Evolutionary conservation across 2,888 invertebrate species (phyloP).

Genomic region (Sphaerophoria taeniata): DNA sequence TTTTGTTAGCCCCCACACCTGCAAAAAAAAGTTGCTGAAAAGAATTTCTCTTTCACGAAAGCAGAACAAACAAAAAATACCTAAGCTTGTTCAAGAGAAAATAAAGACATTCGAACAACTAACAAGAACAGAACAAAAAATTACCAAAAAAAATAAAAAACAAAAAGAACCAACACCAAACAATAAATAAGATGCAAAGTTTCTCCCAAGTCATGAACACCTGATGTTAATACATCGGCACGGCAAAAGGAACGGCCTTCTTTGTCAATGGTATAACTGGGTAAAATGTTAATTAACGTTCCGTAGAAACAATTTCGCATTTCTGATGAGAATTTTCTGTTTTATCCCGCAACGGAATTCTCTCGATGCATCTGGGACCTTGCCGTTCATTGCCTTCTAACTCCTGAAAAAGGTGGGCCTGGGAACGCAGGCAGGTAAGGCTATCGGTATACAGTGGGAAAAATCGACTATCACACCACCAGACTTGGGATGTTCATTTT

Average conservation of each 20-base stretch:
- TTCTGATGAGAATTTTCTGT: slow-evolving; percentile 62
- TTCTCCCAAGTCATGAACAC: slow-evolving; percentile 68
- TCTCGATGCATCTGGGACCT: slow-evolving; percentile 58
- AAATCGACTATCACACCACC: background rate
- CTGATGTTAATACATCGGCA: slow-evolving; percentile 65
- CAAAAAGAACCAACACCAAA: slow-evolving; percentile 1
- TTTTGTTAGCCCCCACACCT: slow-evolving; percentile 34
- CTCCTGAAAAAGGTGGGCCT: no score
- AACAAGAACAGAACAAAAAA: slow-evolving; percentile 2
- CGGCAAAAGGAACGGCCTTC: slow-evolving; percentile 41
- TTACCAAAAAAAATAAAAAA: slow-evolving; percentile 13
- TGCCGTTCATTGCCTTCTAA: background rate
- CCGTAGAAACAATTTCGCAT: slow-evolving; percentile 60
- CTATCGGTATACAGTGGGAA: background rate
- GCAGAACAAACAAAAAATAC: background rate
- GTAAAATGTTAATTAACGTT: slow-evolving; percentile 70
- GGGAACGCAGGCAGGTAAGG: background rate
- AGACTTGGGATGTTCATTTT: slow-evolving; percentile 24
- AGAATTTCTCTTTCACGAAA: slow-evolving; percentile 5
- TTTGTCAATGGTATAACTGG: slow-evolving; percentile 64
- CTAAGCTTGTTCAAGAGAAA: slow-evolving; percentile 4
- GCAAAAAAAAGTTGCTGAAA: slow-evolving; percentile 20
- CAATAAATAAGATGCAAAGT: slow-evolving; percentile 67
- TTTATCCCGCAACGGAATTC: slow-evolving; percentile 56
- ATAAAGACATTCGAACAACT: slow-evolving; percentile 9